Evolutionary conservation across 2,888 invertebrate species (phyloP), one percentile per base, ranked within the genome.

Genomic region (Stenoptilia bipunctidactyla): DNA sequence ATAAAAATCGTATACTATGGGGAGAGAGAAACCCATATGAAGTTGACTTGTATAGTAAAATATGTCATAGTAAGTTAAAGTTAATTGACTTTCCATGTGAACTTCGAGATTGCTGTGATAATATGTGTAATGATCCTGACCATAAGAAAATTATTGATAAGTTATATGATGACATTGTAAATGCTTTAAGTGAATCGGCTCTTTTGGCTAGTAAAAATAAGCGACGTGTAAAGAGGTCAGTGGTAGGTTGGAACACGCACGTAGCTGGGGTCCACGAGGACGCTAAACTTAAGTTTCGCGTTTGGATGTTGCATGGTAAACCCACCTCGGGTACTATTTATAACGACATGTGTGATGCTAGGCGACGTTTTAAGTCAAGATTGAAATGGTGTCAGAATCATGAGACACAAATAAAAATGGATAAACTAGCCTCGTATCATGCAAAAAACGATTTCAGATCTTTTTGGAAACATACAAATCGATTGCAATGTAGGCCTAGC

Each of bases 191-290:
- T 2, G 27, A 42, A 4, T 41, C 48, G 1, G 43, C 50, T 13
- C 5, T 0, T 8, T 6, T 3, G 14, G 41, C 39, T 34, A 3
- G 14, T 25, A 27, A 8, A 15, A 6, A 10, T 5, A 36, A 3
- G 2, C 14, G 9, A 9, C 6, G 20, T 15, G 15, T 1, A 4
- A 15, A 2, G 6, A 10, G 1, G 6, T 25, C 36, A 1, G 8
- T 51, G n/a, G 9, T 38, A 1, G 48, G 51, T 0, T 53, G 52
- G 52, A 53, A 51, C 27, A 43, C 36, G 2, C 37, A 53, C 15
- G 51, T 53, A 3, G 40, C 40, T 1, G 42, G 27, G 5, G 46
- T 49, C 14, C 47, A 51, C 27, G 13, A 36, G 42, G 38, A 41
- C 38, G 51, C 52, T 27, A 44, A 49, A 33, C 13, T 13, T 3